These are phyloP conservation scores for Stegophylla sp. DNA, from an alignment of 2,888 invertebrate genomes.

Conservation along the genomic window DNA sequence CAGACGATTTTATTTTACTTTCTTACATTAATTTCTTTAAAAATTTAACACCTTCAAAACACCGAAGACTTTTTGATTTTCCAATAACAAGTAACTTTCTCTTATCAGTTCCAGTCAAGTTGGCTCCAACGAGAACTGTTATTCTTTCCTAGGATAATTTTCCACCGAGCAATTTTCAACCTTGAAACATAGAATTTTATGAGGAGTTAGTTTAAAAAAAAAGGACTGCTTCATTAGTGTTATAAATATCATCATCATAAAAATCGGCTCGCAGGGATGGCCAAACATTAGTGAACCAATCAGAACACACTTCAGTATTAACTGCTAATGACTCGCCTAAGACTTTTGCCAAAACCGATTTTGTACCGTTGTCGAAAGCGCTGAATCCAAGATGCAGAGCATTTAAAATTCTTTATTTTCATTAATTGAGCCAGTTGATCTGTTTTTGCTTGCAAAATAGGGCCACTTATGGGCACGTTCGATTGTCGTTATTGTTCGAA, in stretches of 20 bases:
- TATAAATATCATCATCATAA: conserved; percentile 62
- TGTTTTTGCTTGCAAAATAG: conserved; percentile 52
- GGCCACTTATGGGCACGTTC: conserved; percentile 59
- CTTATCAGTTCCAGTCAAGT: too few species aligned
- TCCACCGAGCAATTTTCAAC: conserved; percentile 5
- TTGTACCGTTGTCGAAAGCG: conserved; percentile 10
- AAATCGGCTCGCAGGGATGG: conserved; percentile 55
- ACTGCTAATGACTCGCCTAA: conserved; percentile 9
- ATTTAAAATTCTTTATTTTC: conserved; percentile 9
- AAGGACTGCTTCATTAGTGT: conserved; percentile 63
- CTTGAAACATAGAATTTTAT: conserved; percentile 42
- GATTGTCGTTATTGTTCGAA: conserved; percentile 46
- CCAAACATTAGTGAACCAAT: background rate
- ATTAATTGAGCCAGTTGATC: conserved; percentile 6
- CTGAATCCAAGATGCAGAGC: conserved; percentile 25
- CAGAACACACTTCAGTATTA: conserved; percentile 8
- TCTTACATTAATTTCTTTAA: background rate
- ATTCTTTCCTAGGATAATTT: too few species aligned
- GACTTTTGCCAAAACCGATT: conserved; percentile 4
- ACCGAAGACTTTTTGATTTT: background rate
- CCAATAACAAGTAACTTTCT: background rate
- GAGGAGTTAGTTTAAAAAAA: conserved; percentile 61
- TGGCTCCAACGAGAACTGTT: too few species aligned
- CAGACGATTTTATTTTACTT: background rate
- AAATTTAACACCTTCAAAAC: background rate